Evolutionary conservation across 2,888 invertebrate species (phyloP), one percentile per base, ranked within the genome.

Genomic region (Ephialtes manifestator): DNA sequence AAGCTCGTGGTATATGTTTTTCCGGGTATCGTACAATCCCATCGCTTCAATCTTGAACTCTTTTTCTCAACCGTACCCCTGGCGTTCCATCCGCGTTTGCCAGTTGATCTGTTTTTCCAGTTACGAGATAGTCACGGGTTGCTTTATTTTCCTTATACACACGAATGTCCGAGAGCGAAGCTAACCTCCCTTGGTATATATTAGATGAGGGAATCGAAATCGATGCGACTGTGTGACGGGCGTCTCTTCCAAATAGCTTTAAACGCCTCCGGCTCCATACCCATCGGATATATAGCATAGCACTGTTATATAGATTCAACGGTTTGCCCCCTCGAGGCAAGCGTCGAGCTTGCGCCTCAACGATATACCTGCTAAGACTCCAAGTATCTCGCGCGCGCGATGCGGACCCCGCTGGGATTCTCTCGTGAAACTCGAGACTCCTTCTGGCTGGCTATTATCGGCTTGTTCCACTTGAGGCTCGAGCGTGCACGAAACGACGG

Each of bases 381-480:
- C 48, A 20, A 65, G 65, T 39, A 65, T 65, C 39, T 39, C 65
- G 39, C 39, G 58, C 60, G 60, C 31, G 84, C 85, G 88, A 86
- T 84, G 81, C 86, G 82, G 86, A 68, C 55, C 63, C 75, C 75
- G 60, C 75, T 63, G 76, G 67, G 65, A 81, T 84, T 81, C 72
- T 76, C 74, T 15, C 51, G 28, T 43, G 77, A 84, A 84, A 84
- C 75, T 83, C 60, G 79, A 79, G 83, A 85, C 72, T 58, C 80
- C 70, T 84, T 70, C 63, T 75, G 72, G 74, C 77, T 77, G 70
- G 80, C 85, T 82, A 85, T 87, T 87, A 87, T 87, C 87, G 87
- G 85, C 81, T 79, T 87, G 87, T 84, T 85, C 84, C 84, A 87
- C 84, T 87, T 82, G 82, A 81, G 76, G 79, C 77, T 81, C 71